These are phyloP conservation scores for Drosophila neonasuta DNA, from an alignment of 2,888 invertebrate genomes.

Conservation along the genomic window DNA sequence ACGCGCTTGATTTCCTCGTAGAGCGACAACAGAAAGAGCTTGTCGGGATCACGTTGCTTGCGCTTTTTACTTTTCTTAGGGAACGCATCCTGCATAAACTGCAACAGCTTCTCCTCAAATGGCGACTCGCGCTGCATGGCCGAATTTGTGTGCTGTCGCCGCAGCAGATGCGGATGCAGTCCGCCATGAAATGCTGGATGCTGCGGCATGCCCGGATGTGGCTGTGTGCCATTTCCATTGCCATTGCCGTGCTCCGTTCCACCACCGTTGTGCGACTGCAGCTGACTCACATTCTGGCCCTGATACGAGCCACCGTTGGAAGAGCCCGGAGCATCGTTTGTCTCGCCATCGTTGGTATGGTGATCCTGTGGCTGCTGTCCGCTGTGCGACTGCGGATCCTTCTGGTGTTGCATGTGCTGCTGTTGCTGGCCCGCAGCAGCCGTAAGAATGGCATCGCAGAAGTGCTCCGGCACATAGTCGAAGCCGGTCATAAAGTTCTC, in stretches of 20 bases:
- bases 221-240: conserved; percentile 62
- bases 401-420: conserved; percentile 77
- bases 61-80: conserved; percentile 81
- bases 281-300: conserved; percentile 70
- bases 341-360: conserved; percentile 79
- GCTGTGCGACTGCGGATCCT: conserved; percentile 73
- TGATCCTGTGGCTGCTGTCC: conserved; percentile 79
- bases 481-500: conserved; percentile 81
- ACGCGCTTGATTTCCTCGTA: conserved; percentile 81
- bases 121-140: conserved; percentile 77
- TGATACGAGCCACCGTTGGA: conserved; percentile 78
- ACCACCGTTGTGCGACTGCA: conserved; percentile 72
- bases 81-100: conserved; percentile 81
- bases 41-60: conserved; percentile 81
- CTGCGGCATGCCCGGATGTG: conserved; percentile 74
- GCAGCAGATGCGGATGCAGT: conserved; percentile 77
- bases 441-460: conserved; percentile 81
- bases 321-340: conserved; percentile 79
- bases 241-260: conserved; percentile 63
- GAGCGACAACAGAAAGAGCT: conserved; percentile 78
- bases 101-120: conserved; percentile 80
- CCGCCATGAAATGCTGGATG: conserved; percentile 79
- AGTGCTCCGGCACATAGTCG: conserved; percentile 81
- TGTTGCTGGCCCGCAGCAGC: conserved; percentile 81
- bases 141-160: conserved; percentile 74